These are phyloP conservation scores for Pelobates cultripes DNA, from an alignment of 2,797 vertebrate species.

Conservation along the genomic window DNA sequence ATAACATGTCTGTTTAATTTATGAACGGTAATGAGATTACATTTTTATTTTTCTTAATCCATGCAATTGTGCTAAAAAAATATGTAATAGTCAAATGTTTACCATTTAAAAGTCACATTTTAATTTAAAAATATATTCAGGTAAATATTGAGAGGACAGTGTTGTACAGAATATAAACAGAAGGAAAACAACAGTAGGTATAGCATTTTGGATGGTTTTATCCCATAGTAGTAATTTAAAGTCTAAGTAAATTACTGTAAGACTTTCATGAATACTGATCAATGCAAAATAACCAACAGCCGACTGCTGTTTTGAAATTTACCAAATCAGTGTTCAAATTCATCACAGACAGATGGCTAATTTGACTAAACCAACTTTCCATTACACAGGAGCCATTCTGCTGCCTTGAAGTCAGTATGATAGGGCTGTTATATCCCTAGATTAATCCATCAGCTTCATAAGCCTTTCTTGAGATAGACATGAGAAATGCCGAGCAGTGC, in stretches of 20 bases:
- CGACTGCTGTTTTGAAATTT: constrained; percentile 50
- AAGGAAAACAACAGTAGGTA: not conserved
- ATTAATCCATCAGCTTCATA: constrained; percentile 53
- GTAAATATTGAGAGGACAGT: no score
- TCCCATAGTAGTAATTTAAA: constrained; percentile 23
- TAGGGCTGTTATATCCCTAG: constrained; percentile 37
- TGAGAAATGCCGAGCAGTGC: constrained; percentile 2
- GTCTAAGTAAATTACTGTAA: constrained; percentile 25
- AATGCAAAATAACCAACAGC: constrained; percentile 49
- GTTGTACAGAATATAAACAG: not conserved
- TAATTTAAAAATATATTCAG: no score
- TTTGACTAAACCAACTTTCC: constrained; percentile 65
- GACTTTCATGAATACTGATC: constrained; percentile 37
- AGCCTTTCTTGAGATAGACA: not conserved
- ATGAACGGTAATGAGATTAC: no score
- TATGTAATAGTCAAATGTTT: no score
- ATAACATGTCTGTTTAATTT: no score
- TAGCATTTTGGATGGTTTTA: constrained; percentile 6
- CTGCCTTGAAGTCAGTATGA: constrained; percentile 52
- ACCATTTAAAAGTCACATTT: no score
- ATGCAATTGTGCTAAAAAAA: no score
- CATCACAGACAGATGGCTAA: constrained; percentile 63
- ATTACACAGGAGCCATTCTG: constrained; percentile 65
- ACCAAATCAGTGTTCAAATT: constrained; percentile 50
- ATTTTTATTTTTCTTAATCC: no score